Conservation (phyloP, 2,113 vertebrate species). For the Nesoenas mayeri region DNA sequence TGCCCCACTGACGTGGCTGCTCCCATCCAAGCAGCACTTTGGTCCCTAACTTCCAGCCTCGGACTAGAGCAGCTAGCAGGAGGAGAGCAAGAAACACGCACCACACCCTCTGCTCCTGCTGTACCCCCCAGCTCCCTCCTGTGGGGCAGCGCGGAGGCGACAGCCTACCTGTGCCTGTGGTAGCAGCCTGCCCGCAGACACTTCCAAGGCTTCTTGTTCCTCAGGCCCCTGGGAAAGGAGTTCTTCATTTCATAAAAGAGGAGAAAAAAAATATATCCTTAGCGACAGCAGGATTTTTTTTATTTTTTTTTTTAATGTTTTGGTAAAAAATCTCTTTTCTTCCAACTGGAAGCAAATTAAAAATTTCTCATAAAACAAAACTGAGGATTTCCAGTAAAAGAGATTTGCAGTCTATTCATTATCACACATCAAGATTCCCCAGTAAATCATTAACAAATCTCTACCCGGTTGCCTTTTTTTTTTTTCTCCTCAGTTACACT, state of each 20-base stretch:
- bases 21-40: background rate
- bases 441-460: slow-evolving; percentile 50
- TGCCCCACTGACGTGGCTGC: background rate
- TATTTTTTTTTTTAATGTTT: background rate
- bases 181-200: background rate
- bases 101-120: background rate
- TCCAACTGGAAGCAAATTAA: slow-evolving; percentile 19
- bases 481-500: background rate
- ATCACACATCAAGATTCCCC: slow-evolving; percentile 32
- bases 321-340: slow-evolving; percentile 18
- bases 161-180: background rate
- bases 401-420: slow-evolving; percentile 57
- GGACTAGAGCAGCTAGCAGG: background rate
- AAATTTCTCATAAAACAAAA: slow-evolving; percentile 47
- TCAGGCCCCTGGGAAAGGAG: background rate
- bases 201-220: background rate
- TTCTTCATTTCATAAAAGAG: background rate
- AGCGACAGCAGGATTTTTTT: background rate
- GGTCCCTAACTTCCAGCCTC: background rate
- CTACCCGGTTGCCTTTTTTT: background rate
- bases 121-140: background rate
- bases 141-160: rapidly evolving
- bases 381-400: slow-evolving; percentile 3
- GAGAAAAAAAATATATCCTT: background rate
- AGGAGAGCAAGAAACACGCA: rapidly evolving